These are phyloP conservation scores for Sceloporus undulatus DNA, from an alignment of 2,113 vertebrate genomes.

Conservation along the genomic window DNA sequence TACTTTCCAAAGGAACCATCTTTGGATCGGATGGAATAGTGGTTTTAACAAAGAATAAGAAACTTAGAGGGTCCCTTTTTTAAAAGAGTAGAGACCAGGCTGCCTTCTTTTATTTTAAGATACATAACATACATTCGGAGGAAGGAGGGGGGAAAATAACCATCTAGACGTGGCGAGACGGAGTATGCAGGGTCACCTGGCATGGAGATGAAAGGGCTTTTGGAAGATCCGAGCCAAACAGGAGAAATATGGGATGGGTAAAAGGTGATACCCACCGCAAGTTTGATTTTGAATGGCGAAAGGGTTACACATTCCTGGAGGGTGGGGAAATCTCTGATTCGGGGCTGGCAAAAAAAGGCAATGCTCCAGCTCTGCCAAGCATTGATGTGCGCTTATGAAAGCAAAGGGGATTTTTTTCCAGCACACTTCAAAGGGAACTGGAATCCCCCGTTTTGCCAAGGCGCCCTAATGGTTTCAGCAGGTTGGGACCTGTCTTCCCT, in stretches of 20 bases:
- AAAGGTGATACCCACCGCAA: constrained; percentile 34
- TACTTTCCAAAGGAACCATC: background rate
- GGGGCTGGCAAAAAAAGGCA: constrained; percentile 52
- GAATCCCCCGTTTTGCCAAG: constrained; percentile 74
- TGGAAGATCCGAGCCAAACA: constrained; percentile 26
- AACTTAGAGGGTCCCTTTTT: too few relatives aligned
- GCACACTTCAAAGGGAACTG: constrained; percentile 78
- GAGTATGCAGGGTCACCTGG: too few relatives aligned
- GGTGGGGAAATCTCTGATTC: constrained; percentile 61
- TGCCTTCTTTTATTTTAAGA: too few relatives aligned
- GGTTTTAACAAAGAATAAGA: too few relatives aligned
- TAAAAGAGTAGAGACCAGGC: too few relatives aligned
- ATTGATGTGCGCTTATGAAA: constrained; percentile 75
- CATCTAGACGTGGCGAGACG: too few relatives aligned
- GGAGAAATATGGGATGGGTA: background rate
- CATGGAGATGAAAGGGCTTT: background rate
- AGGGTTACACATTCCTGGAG: background rate
- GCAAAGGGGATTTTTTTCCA: constrained; percentile 70
- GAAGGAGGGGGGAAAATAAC: too few relatives aligned
- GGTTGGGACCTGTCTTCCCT: constrained; percentile 76
- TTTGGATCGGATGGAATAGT: background rate
- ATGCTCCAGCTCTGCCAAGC: constrained; percentile 58
- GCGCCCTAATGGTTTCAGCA: constrained; percentile 78
- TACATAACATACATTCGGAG: too few relatives aligned
- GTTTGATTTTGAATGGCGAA: constrained; percentile 42